A percentile compares a stretch with the other conserved stretches of the same genome.
These are phyloP conservation scores for Aleiodes sp. DNA, from an alignment of 1,140 invertebrate genomes.

Conservation along the genomic window DNA sequence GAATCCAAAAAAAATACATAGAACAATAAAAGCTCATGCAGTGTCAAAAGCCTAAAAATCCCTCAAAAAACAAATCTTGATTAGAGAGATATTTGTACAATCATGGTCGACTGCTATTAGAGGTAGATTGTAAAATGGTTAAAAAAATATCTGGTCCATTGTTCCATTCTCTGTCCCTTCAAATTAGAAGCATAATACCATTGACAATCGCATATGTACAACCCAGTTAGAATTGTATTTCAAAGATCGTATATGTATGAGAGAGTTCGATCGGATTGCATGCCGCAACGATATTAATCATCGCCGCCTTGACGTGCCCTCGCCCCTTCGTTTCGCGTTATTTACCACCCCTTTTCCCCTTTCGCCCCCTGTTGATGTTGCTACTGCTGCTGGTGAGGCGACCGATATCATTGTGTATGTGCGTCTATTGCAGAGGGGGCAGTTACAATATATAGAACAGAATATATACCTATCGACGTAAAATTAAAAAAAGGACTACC, in stretches of 20 bases:
- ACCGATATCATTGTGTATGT: slow-evolving; percentile 27
- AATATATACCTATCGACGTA: neutral
- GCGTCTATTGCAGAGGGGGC: neutral
- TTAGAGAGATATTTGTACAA: slow-evolving; percentile 7
- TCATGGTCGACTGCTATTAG: neutral
- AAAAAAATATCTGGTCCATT: neutral
- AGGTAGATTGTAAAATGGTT: slow-evolving; percentile 10
- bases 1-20: neutral
- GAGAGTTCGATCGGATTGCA: slow-evolving; percentile 59
- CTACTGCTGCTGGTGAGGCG: neutral
- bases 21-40: neutral
- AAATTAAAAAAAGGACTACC: neutral
- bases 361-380: slow-evolving; percentile 29
- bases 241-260: slow-evolving; percentile 22
- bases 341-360: slow-evolving; percentile 50
- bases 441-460: neutral
- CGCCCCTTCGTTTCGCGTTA: slow-evolving; percentile 54
- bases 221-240: neutral
- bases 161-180: neutral
- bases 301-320: slow-evolving; percentile 56
- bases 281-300: slow-evolving; percentile 63
- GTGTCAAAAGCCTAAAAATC: neutral
- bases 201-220: neutral
- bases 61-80: neutral
- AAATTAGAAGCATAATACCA: slow-evolving; percentile 1